Evolutionary conservation across 2,888 invertebrate genomes (phyloP), one percentile per base, ranked within the genome.

Genomic region (Gibbula magus): DNA sequence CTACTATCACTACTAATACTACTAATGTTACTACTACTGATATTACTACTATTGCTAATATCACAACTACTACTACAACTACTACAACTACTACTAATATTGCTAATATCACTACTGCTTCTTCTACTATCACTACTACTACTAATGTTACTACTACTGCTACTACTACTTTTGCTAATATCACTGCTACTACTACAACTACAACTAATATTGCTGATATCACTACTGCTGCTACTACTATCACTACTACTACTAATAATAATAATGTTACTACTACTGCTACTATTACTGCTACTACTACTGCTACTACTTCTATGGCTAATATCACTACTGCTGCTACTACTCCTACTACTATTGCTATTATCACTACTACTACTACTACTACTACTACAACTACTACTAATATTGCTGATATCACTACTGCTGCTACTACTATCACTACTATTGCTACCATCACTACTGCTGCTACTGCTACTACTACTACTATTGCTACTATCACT

Each of bases 401-500:
- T n/a, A n/a, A n/a, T n/a, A n/a, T n/a, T n/a, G n/a, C n/a, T n/a
- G n/a, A n/a, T n/a, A n/a, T n/a, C 56, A 22, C 52, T 56, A 8
- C 52, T 29, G 20, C 52, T 77, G 13, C 52, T 56, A 54, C 52
- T 56, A 61, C 20, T 56, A 56, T 35, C 32, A 29, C 52, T 22
- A 5, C 52, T 56, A 56, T 35, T 77, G 25, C 52, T 56, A 25
- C 52, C 66, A 77, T 45, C 66, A 66, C 54, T 61, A 29, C 32
- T 61, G 66, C 32, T 32, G 39, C 54, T 61, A 61, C 54, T 77
- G 54, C 29, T 77, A 66, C 54, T 66, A 77, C 54, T 61, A 66
- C 54, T 77, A 54, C 39, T 77, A 54, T 53, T 75, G 54, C 52
- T 75, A 75, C 52, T 25, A 75, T 10, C 54, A 52, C 22, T 75